Conservation (phyloP, 1,140 invertebrate species). For the Zaprionus capensis region DNA sequence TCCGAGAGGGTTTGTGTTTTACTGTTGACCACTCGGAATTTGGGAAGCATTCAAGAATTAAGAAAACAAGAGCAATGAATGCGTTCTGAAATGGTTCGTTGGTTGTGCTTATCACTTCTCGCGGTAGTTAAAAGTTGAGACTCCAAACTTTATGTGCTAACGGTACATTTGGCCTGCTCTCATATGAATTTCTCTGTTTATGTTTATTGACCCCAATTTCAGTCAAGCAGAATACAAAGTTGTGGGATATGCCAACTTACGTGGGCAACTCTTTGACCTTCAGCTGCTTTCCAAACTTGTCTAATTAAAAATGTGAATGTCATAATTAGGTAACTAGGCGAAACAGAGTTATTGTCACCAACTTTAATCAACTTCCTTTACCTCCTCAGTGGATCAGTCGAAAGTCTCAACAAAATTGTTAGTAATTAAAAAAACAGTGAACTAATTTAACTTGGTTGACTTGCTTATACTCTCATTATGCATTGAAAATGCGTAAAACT, state of each 20-base stretch:
- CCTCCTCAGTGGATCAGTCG: constrained; percentile 1
- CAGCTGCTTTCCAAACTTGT: constrained; percentile 23
- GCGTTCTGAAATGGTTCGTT: not conserved
- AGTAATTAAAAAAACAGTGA: too few species aligned
- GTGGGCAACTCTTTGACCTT: constrained; percentile 34
- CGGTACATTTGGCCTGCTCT: constrained; percentile 24
- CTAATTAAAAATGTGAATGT: constrained; percentile 7
- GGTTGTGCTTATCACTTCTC: not conserved
- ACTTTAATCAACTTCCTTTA: constrained; percentile 1
- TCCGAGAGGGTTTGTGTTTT: not conserved
- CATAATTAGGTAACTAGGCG: constrained; percentile 13
- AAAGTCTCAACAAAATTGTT: not conserved
- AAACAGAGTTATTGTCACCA: constrained; percentile 21
- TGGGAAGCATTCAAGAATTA: constrained; percentile 20
- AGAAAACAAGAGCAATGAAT: constrained; percentile 1
- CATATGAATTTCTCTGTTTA: constrained; percentile 29
- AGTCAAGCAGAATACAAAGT: constrained; percentile 13
- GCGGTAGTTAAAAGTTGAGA: constrained; percentile 15
- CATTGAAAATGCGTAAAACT: too few species aligned
- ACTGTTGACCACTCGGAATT: constrained; percentile 1
- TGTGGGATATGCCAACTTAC: constrained; percentile 12
- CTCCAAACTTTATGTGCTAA: constrained; percentile 44
- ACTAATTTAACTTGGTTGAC: too few species aligned
- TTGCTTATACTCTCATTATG: too few species aligned
- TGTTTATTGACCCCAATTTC: constrained; percentile 47